Base-by-base conservation (phyloP, 2,888 invertebrate species). In the Hipparchia semele region DNA sequence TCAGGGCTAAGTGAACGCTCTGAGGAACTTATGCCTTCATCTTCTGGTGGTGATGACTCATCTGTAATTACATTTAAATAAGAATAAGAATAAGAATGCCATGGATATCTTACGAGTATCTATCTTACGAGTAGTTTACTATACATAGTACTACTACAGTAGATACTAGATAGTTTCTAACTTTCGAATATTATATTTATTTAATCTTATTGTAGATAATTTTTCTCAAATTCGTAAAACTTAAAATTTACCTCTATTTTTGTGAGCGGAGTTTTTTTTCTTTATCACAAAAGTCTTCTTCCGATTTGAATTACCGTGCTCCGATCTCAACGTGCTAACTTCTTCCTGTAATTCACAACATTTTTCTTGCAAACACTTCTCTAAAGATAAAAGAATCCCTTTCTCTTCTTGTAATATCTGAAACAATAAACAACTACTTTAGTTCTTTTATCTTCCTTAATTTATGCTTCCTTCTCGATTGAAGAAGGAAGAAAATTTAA, bases 1-100 rank as follows among this genome's bases (percentile, higher is more conserved):
- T 97, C 97, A 0, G 97, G 97, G 75, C 96, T 96, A 61, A 97
- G 91, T 59, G 97, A 97, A 79, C 96, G 94, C 84, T 98, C 98
- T 0, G 97, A 97, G 8, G 97, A 97, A 82, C 97, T 97, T 79
- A 98, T 98, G 6, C 98, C 98, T 94, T 98, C 98, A 83, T 98
- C 98, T 90, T 98, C 97, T 58, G 97, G 96, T 78, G 97, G 97
- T 6, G 97, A 96, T 60, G 96, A 96, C 82, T 95, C 95, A 81
- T 94, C 95, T 95, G 83, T 2, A 91, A 92, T 33, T 75, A 66
- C 39, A 65, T 64, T 51, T n/a, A n/a, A n/a, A n/a, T n/a, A n/a
- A n/a, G n/a, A n/a, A n/a, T n/a, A n/a, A n/a, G n/a, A n/a, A n/a
- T n/a, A n/a, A n/a, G 8, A 13, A 23, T 33, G 9, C 9, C 9